Percentiles rank a stretch among this genome's conserved stretches.
Conservation (phyloP, 2,888 invertebrate genomes). For the Clepsis dumicolana region DNA sequence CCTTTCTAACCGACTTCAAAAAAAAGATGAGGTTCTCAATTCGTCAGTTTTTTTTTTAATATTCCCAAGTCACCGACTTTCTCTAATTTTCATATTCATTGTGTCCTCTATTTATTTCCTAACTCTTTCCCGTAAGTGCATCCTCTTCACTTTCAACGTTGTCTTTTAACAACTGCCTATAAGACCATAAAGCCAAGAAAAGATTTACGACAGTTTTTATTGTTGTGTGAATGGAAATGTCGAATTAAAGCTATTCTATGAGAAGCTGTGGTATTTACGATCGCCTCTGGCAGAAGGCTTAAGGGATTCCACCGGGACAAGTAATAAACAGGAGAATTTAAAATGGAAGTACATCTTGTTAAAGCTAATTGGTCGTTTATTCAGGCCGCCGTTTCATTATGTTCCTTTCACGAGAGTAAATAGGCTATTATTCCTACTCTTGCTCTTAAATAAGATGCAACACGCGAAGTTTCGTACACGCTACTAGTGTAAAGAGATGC, state of each 20-base stretch:
- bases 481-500: background rate
- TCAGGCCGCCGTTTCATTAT: constrained; percentile 34
- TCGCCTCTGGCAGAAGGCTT: constrained; percentile 11
- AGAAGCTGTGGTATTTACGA: constrained; percentile 52
- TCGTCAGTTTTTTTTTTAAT: background rate
- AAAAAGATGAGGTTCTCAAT: too few relatives aligned
- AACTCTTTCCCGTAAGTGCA: background rate
- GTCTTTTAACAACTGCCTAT: constrained; percentile 65
- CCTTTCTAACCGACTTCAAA: too few relatives aligned
- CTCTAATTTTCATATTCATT: background rate
- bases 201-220: constrained; percentile 72
- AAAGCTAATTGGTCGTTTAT: constrained; percentile 37
- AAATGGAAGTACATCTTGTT: constrained; percentile 36
- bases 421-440: constrained; percentile 36
- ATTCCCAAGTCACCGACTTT: background rate
- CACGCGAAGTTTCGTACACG: constrained; percentile 30
- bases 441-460: constrained; percentile 35
- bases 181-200: constrained; percentile 56
- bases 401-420: constrained; percentile 41
- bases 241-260: constrained; percentile 57
- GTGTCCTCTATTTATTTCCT: background rate
- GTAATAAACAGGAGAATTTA: constrained; percentile 30
- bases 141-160: constrained; percentile 16
- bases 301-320: constrained; percentile 9
- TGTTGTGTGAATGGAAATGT: constrained; percentile 71